phyloP scores from a whole-genome alignment of 92 coral and sea anemone genomes.

The Epizoanthus scotinus region DNA sequence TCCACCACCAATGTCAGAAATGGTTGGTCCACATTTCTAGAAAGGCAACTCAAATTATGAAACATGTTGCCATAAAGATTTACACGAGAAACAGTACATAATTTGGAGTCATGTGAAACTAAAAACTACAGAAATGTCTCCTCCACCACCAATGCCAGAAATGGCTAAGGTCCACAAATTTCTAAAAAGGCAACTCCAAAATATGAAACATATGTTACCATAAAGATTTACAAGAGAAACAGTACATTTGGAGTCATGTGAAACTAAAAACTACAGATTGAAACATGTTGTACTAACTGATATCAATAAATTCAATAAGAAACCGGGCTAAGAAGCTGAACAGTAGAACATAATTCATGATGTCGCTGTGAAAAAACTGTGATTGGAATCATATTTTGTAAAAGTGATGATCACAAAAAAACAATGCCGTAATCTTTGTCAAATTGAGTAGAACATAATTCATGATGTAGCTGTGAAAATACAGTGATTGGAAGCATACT shows the following conservation, averaged over 20 bases:
- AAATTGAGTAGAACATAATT: not conserved
- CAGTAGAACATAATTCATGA: not conserved
- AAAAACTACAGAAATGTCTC: not conserved
- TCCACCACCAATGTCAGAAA: not conserved
- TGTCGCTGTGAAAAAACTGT: not conserved
- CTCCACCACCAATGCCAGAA: no score
- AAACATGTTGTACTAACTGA: not conserved
- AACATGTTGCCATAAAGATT: not conserved
- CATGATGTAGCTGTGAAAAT: not conserved
- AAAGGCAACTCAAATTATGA: not conserved
- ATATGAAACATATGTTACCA: no score
- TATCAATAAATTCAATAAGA: not conserved
- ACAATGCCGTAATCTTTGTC: not conserved
- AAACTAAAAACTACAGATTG: not conserved
- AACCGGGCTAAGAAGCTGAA: not conserved
- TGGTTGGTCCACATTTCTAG: slow-evolving; percentile 4
- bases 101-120: slow-evolving; percentile 13
- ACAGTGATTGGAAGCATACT: not conserved
- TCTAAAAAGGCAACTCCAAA: no score
- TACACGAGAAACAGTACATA: not conserved
- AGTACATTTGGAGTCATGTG: slow-evolving; percentile 8
- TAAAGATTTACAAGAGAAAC: not conserved
- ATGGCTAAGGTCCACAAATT: no score
- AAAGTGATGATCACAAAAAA: no score
- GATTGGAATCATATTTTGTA: slow-evolving; percentile 7